Conservation (phyloP, 2,888 invertebrate species). For the Archips crataeganus region DNA sequence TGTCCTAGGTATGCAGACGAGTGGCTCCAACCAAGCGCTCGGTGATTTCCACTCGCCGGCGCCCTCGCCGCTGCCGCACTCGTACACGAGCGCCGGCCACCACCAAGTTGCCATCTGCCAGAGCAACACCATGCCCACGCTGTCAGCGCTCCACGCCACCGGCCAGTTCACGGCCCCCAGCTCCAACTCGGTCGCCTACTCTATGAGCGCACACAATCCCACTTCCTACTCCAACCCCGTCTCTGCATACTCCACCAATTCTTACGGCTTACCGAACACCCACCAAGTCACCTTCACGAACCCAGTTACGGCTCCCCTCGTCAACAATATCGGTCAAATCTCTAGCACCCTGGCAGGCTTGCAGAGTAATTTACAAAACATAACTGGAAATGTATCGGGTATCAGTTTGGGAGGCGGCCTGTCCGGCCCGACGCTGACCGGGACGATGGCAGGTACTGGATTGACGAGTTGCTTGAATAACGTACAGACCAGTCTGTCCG, state of each 20-base stretch:
- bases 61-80: conserved; percentile 85
- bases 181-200: conserved; percentile 81
- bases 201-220: conserved; percentile 82
- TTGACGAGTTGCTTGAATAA: conserved; percentile 78
- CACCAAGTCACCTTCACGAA: conserved; percentile 84
- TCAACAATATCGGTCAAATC: conserved; percentile 81
- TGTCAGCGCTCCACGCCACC: conserved; percentile 81
- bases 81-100: conserved; percentile 76
- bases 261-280: conserved; percentile 78
- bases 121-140: conserved; percentile 88
- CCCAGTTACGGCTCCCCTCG: conserved; percentile 80
- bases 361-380: conserved; percentile 79
- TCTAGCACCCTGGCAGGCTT: conserved; percentile 80
- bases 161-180: conserved; percentile 78
- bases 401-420: conserved; percentile 77
- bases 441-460: conserved; percentile 80
- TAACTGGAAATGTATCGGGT: conserved; percentile 75
- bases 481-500: conserved; percentile 75
- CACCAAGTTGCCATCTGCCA: conserved; percentile 83
- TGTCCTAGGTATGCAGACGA: conserved; percentile 86
- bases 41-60: conserved; percentile 88
- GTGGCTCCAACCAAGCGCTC: conserved; percentile 89
- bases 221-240: conserved; percentile 83
- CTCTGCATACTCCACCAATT: conserved; percentile 77
- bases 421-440: conserved; percentile 78